phyloP scores from a whole-genome alignment of 2,888 invertebrate genomes.

The Junonia oenone region DNA sequence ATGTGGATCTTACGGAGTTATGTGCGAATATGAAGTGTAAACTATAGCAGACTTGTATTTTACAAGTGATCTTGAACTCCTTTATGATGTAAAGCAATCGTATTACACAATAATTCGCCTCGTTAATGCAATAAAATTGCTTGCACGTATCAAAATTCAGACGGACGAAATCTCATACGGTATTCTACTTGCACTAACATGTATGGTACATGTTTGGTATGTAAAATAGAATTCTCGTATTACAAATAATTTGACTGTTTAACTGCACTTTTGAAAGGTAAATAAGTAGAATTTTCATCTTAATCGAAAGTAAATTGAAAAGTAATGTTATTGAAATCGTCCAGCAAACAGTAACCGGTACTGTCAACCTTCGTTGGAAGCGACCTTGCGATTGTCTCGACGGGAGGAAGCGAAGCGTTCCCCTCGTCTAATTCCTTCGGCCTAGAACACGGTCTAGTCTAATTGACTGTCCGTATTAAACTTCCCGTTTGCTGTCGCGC shows the following conservation, averaged over 20 bases:
- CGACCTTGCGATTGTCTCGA: conserved; percentile 31
- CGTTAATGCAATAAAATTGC: background rate
- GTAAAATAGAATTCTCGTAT: too few relatives aligned
- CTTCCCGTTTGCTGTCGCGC: conserved; percentile 25
- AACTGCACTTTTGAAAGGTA: background rate
- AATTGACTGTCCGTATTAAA: conserved; percentile 27
- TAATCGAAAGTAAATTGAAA: background rate
- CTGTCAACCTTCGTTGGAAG: conserved; percentile 13
- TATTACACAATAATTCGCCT: background rate
- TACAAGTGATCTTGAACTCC: background rate
- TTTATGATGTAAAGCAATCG: background rate
- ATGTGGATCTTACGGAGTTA: too few relatives aligned
- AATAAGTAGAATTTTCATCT: background rate
- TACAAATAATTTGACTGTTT: background rate
- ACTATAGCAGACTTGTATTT: too few relatives aligned
- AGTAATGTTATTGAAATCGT: background rate
- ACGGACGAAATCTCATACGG: too few relatives aligned
- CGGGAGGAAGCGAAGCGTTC: conserved; percentile 31
- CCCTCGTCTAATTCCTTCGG: conserved; percentile 31
- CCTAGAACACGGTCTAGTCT: conserved; percentile 27
- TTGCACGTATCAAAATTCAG: background rate
- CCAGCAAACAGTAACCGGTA: background rate
- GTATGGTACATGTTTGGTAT: too few relatives aligned
- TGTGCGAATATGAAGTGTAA: too few relatives aligned
- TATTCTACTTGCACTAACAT: too few relatives aligned